phyloP scores from a whole-genome alignment of 2,888 invertebrate genomes.

The Xylota segnis region DNA sequence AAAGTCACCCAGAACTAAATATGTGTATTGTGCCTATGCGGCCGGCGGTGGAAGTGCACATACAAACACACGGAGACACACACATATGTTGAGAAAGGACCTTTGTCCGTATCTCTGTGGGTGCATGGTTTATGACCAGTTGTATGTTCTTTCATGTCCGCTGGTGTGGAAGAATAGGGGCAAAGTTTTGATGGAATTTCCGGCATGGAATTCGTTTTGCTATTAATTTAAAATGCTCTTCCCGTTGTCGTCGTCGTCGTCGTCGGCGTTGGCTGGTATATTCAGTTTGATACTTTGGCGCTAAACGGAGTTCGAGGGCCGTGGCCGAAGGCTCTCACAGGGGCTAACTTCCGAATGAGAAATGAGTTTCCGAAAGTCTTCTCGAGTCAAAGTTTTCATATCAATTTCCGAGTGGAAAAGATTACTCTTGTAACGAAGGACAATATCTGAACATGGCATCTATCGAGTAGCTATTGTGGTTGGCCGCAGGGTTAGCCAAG shows the following conservation, averaged over 20 bases:
- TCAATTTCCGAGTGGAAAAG: constrained; percentile 44
- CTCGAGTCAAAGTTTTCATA: constrained; percentile 64
- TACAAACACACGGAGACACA: too few relatives aligned
- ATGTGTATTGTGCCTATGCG: constrained; percentile 43
- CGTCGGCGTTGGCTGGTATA: constrained; percentile 15
- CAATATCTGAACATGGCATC: constrained; percentile 48
- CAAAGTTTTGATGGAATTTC: constrained; percentile 72
- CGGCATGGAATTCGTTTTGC: constrained; percentile 65
- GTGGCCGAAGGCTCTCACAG: constrained; percentile 7
- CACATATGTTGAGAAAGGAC: constrained; percentile 18
- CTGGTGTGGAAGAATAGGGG: constrained; percentile 59
- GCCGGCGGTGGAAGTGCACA: background rate
- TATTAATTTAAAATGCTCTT: constrained; percentile 69
- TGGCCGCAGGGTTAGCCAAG: constrained; percentile 48
- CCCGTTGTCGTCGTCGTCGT: too few relatives aligned
- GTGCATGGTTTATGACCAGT: constrained; percentile 48
- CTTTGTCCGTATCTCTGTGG: constrained; percentile 33
- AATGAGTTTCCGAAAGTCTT: constrained; percentile 44
- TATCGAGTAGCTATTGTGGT: background rate
- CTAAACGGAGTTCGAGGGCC: constrained; percentile 34
- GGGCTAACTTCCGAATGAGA: constrained; percentile 44
- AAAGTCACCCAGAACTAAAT: constrained; percentile 33
- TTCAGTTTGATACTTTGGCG: constrained; percentile 30
- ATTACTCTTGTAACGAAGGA: constrained; percentile 23
- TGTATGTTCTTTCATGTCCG: constrained; percentile 59